Base-by-base conservation (phyloP, 2,888 invertebrate species). In the Agrilus biguttatus region DNA sequence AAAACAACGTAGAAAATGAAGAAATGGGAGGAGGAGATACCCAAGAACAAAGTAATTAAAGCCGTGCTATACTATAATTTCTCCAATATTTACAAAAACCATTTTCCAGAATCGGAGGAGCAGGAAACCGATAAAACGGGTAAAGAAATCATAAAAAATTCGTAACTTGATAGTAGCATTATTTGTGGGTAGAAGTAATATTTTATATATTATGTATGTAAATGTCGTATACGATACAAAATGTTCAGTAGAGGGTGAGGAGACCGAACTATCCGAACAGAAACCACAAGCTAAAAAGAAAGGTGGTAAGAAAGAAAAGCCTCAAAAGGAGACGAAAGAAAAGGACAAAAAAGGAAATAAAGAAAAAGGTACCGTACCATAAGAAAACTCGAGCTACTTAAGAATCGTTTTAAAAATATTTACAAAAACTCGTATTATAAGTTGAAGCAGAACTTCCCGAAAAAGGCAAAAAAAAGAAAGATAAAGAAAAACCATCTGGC, bases 361-460 rank as follows among this genome's bases (percentile, higher is more conserved):
- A 46, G 45, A 13, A 53, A 55, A 44, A 50, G 49, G 8, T 49
- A 14, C 48, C 51, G n/a, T n/a, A n/a, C n/a, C n/a, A n/a, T n/a
- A n/a, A 19, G 14, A 2, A 23, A 2, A 2, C 23, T 23, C 23
- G 8, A 23, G 5, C 23, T 17, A 17, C 4, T 17, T 17, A 17
- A 17, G 17, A 21, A 5, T 21, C 5, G 21, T 21, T 21, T 5
- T 21, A 3, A 21, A 21, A 21, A 21, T 21, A 5, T 21, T 21
- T 5, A 21, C 21, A 21, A 21, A 6, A n/a, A n/a, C n/a, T n/a
- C 21, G 21, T 21, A 7, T 21, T 21, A 21, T 6, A 28, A 28
- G 8, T 3, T 8, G 10, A 28, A 28, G 28, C 28, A 4, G 10
- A 28, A 28, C 10, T 28, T 10, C 8, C 14, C 8, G 36, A 42